Evolutionary conservation across 1,140 invertebrate genomes (phyloP).

Genomic region (Brachionus manjavacas): DNA sequence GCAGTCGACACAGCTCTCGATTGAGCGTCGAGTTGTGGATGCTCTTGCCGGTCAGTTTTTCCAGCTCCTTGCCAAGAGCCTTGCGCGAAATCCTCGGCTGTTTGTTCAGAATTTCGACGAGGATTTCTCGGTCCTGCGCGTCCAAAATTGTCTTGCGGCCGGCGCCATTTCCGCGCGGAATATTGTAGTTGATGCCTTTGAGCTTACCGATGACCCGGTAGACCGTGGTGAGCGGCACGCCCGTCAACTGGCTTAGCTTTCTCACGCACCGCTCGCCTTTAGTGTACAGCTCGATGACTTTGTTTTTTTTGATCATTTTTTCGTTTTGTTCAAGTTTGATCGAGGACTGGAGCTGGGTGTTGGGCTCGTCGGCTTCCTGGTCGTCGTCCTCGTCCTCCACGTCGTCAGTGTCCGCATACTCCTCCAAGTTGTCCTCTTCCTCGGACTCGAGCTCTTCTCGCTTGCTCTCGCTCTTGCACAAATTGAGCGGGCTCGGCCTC

Average conservation of each 20-base stretch:
- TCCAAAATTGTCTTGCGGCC: constrained; percentile 39
- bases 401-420: constrained; percentile 9
- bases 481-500: background rate
- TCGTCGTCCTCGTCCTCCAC: constrained; percentile 26
- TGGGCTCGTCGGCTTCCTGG: background rate
- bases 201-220: constrained; percentile 36
- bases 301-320: constrained; percentile 41
- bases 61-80: constrained; percentile 17
- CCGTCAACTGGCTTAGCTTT: constrained; percentile 31
- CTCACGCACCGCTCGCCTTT: constrained; percentile 36
- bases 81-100: constrained; percentile 40
- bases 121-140: constrained; percentile 25
- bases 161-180: constrained; percentile 29
- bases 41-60: constrained; percentile 37
- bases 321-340: constrained; percentile 32
- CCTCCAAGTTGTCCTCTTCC: background rate
- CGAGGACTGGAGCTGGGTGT: background rate
- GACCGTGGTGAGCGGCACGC: constrained; percentile 28
- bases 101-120: constrained; percentile 38
- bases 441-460: background rate
- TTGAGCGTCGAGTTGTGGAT: constrained; percentile 37
- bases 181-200: constrained; percentile 40
- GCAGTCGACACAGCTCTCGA: constrained; percentile 7
- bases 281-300: constrained; percentile 35
- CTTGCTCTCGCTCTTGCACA: background rate